Conservation (phyloP, 2,888 invertebrate genomes). For the Eupithecia tripunctaria region DNA sequence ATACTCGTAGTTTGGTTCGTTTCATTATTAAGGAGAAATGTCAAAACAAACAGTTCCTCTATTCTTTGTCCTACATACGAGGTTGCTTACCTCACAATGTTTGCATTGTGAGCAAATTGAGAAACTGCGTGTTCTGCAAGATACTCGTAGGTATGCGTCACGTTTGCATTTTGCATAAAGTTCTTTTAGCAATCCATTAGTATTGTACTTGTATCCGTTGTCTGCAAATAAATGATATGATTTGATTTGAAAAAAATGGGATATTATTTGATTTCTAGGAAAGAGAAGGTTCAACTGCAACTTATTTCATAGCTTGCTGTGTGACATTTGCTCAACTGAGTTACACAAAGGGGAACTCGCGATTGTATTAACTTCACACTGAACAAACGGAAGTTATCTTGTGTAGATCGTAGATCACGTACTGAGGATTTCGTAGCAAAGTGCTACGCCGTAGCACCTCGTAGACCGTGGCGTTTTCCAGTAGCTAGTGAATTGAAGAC, state of each 20-base stretch:
- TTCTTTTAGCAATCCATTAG: background rate
- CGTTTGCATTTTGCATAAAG: background rate
- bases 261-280: too few species aligned
- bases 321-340: too few species aligned
- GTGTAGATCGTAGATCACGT: background rate
- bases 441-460: slow-evolving; percentile 34
- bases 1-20: too few species aligned
- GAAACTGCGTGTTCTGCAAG: background rate
- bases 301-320: too few species aligned
- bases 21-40: background rate
- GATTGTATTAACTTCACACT: background rate
- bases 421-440: slow-evolving; percentile 11
- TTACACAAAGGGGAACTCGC: too few species aligned
- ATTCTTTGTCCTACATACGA: slow-evolving; percentile 1
- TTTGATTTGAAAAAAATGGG: too few species aligned
- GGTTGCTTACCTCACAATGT: background rate
- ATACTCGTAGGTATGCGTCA: background rate
- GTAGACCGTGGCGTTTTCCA: slow-evolving; percentile 6
- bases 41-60: slow-evolving; percentile 1
- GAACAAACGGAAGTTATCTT: background rate
- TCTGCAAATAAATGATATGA: too few species aligned
- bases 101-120: slow-evolving; percentile 7
- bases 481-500: background rate
- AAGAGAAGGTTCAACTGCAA: too few species aligned
- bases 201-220: too few species aligned